Percentiles rank a stretch among this genome's conserved stretches.
These are phyloP conservation scores for Enteromius viviparus DNA, from an alignment of 2,797 vertebrate species.

Conservation along the genomic window DNA sequence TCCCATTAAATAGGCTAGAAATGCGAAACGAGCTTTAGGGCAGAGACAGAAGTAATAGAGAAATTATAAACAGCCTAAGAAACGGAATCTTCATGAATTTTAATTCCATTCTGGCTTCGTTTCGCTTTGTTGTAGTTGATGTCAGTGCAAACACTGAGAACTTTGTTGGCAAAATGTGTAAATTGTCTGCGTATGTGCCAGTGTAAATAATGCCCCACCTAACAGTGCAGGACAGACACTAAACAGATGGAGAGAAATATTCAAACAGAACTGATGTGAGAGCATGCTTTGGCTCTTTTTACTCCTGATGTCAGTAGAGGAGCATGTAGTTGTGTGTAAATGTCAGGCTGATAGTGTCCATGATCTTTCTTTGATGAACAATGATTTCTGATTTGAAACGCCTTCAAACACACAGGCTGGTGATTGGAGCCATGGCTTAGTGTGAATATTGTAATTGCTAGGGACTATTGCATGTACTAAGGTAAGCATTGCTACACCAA, in stretches of 20 bases:
- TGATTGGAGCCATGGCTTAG: background rate
- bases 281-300: slow-evolving; percentile 1
- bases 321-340: slow-evolving; percentile 5
- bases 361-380: background rate
- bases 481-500: background rate
- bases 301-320: slow-evolving; percentile 12
- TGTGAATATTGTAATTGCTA: background rate
- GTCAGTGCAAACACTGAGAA: slow-evolving; percentile 25
- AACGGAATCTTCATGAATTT: background rate
- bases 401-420: slow-evolving; percentile 4
- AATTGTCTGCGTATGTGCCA: slow-evolving; percentile 22
- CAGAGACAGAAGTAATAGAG: background rate
- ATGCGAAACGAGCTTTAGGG: background rate
- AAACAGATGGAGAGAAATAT: background rate
- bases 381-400: slow-evolving; percentile 1
- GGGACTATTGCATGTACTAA: background rate
- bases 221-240: slow-evolving; percentile 13
- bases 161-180: slow-evolving; percentile 23
- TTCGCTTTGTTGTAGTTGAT: slow-evolving; percentile 7
- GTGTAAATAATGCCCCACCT: slow-evolving; percentile 28
- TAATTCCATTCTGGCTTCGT: background rate
- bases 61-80: background rate
- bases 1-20: background rate
- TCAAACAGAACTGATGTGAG: background rate
- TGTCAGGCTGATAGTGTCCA: background rate